phyloP scores from a whole-genome alignment of 2,888 invertebrate species.

The Rhagonycha lutea region DNA sequence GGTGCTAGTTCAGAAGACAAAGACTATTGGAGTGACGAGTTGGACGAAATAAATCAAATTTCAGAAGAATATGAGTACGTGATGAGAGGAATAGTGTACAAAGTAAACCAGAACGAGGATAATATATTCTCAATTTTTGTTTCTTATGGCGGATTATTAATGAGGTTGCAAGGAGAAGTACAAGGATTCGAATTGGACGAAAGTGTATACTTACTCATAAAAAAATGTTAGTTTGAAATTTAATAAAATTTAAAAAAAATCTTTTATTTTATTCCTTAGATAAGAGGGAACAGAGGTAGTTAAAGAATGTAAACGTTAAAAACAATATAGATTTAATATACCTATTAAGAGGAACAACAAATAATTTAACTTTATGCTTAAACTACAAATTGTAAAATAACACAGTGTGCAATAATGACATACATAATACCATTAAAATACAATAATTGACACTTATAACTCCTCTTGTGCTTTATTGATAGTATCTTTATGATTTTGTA shows the following conservation, averaged over 20 bases:
- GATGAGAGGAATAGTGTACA: not conserved
- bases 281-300: not conserved
- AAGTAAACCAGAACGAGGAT: not conserved
- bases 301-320: not conserved
- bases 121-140: not conserved
- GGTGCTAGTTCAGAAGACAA: not conserved
- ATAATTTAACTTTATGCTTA: slow-evolving; percentile 40
- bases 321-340: slow-evolving; percentile 5
- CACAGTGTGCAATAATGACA: slow-evolving; percentile 44
- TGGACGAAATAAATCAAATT: not conserved
- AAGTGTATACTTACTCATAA: not conserved
- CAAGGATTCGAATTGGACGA: not conserved
- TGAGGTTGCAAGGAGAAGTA: not conserved
- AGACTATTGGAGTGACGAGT: not conserved
- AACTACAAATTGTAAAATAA: slow-evolving; percentile 41
- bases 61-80: not conserved
- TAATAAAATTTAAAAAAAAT: not conserved
- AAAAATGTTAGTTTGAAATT: not conserved
- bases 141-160: not conserved
- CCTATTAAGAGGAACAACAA: slow-evolving; percentile 41
- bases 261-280: not conserved
- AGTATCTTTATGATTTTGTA: slow-evolving; percentile 45
- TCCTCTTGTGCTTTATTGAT: slow-evolving; percentile 32
- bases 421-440: slow-evolving; percentile 39
- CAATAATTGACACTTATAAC: slow-evolving; percentile 35